A percentile compares a stretch with the other conserved stretches of the same genome.
Conservation (phyloP, 2,888 invertebrate genomes). For the Heliconius erato region DNA sequence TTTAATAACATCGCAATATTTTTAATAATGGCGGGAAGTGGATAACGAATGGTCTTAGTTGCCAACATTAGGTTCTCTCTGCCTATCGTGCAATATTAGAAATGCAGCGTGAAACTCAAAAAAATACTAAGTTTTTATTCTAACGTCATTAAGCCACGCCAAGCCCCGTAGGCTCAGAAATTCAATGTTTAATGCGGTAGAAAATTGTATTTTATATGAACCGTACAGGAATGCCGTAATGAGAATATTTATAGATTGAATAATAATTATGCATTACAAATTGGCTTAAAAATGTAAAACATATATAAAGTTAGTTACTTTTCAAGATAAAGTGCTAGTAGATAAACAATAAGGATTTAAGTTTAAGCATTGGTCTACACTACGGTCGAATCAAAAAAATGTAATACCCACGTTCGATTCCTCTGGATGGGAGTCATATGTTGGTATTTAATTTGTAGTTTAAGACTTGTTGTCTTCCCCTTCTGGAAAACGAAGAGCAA, state of each 20-base stretch:
- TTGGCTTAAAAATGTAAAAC: too few species aligned
- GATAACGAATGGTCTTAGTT: too few species aligned
- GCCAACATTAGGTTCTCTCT: not conserved
- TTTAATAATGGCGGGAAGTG: not conserved
- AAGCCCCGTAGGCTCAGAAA: conserved; percentile 1
- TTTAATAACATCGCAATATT: not conserved
- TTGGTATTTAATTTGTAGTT: too few species aligned
- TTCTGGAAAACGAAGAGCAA: too few species aligned
- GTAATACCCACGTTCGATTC: too few species aligned
- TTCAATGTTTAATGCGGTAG: not conserved
- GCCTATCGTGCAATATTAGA: not conserved
- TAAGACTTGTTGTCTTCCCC: too few species aligned
- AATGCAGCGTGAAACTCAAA: not conserved
- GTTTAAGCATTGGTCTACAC: too few species aligned
- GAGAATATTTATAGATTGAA: not conserved
- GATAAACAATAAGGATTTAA: too few species aligned
- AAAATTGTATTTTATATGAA: conserved; percentile 22
- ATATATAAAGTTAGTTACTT: too few species aligned
- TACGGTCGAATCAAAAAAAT: too few species aligned
- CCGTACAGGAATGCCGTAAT: conserved; percentile 10
- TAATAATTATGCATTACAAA: not conserved
- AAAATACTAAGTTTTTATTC: not conserved
- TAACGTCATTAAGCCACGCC: not conserved
- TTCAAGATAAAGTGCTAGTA: too few species aligned
- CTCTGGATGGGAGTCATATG: too few species aligned